Base-by-base conservation (phyloP, 2,888 invertebrate genomes). In the Amiota minor region DNA sequence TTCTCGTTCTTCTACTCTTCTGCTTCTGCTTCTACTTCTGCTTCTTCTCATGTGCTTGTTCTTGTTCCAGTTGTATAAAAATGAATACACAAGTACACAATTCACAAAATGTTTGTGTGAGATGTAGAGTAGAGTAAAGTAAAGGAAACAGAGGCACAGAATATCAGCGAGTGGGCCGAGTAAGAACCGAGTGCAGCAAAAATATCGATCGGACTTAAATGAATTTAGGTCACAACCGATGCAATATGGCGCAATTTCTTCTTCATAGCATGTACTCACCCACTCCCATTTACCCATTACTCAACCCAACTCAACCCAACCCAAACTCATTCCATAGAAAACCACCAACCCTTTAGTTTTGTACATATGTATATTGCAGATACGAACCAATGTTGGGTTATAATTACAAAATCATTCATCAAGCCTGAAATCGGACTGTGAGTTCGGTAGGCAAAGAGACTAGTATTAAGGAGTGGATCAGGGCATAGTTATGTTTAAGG, bases 151-250 rank as follows among this genome's bases (percentile, higher is more conserved):
- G 35, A 35, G 35, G 6, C 35, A 35, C 35, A 35, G 35, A 35
- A 35, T 35, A 35, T 10, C 64, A 65, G 67, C 18, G 61, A 53
- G 23, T 61, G 0, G n/a, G 53, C 68, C 59, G 20, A 4, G 18
- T 23, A 73, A 76, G 70, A 45, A 12, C 62, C 8, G 72, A 77
- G 75, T 80, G 80, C 77, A 80, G 76, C 75, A 73, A 64, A 74
- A 85, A 81, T 84, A 83, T 83, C 83, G 83, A 83, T 83, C 83
- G 83, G 84, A 80, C 84, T 81, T 83, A 53, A 83, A 86, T 84
- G 84, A 81, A 85, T 83, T 85, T 83, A 78, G 83, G 83, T 83
- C 83, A 85, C 73, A 59, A 71, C 76, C 76, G 59, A 61, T 49
- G 23, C 75, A 68, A 68, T 68, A 68, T 68, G 67, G 67, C 67